These are phyloP conservation scores for Zosterops hypoxanthus DNA, from an alignment of 2,113 vertebrate species.

Conservation along the genomic window DNA sequence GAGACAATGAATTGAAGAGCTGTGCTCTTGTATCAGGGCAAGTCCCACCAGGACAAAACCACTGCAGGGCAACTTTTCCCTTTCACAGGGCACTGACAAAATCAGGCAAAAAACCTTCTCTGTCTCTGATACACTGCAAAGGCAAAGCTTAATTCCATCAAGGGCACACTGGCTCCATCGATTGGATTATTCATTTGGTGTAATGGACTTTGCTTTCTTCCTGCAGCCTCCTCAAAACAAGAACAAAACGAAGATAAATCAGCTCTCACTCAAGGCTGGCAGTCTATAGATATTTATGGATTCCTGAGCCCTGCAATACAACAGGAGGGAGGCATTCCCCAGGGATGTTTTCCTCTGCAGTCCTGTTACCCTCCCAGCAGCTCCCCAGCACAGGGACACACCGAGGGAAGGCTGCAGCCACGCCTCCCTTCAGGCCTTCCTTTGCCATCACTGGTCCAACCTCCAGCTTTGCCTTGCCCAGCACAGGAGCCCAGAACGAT, in stretches of 20 bases:
- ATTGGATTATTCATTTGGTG: conserved; percentile 62
- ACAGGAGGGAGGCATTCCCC: not conserved
- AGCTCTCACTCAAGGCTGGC: conserved; percentile 31
- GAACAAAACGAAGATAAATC: conserved; percentile 55
- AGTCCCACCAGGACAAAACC: not conserved
- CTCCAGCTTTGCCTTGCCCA: not conserved
- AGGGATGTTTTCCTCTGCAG: not conserved
- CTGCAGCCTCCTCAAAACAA: conserved; percentile 46
- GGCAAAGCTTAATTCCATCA: conserved; percentile 60
- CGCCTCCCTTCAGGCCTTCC: not conserved
- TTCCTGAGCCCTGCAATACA: not conserved
- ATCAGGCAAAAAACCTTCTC: not conserved
- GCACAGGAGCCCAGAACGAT: not conserved
- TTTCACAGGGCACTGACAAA: not conserved
- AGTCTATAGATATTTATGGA: conserved; percentile 9
- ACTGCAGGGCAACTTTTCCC: not conserved
- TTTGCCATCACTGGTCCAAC: not conserved
- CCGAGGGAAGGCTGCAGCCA: not conserved
- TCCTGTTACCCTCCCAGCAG: not conserved
- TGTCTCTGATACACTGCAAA: conserved; percentile 4
- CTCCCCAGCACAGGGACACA: not conserved
- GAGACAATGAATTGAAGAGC: not conserved
- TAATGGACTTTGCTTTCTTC: conserved; percentile 59
- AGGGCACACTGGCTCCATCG: conserved; percentile 53
- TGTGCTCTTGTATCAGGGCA: not conserved